These are phyloP conservation scores for Gasterosteus nipponicus DNA, from an alignment of 2,113 vertebrate species.

Conservation along the genomic window DNA sequence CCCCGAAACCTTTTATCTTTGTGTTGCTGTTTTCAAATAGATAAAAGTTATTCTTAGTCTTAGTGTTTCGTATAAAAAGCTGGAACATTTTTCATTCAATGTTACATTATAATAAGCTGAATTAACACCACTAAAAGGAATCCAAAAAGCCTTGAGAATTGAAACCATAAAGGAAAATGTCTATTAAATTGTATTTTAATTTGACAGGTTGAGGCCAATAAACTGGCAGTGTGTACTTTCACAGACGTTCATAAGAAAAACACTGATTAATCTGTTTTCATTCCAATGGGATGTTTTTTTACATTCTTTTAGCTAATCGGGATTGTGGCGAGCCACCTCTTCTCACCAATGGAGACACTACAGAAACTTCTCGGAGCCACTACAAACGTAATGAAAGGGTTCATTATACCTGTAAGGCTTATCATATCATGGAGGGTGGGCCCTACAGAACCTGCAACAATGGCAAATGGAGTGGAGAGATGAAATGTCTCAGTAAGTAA, in stretches of 20 bases:
- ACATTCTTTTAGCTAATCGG: not conserved
- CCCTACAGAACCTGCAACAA: constrained; percentile 37
- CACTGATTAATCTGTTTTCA: not conserved
- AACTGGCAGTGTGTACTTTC: not conserved
- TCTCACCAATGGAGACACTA: constrained; percentile 39
- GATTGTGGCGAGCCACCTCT: not conserved
- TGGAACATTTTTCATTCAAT: not conserved
- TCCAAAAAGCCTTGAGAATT: too few species aligned
- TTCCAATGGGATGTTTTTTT: not conserved
- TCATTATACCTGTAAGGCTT: constrained; percentile 20
- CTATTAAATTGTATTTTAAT: not conserved
- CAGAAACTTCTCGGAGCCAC: fast-evolving
- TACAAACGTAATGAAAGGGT: constrained; percentile 8
- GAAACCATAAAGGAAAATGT: not conserved
- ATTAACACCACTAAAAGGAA: not conserved
- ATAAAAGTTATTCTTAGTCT: not conserved
- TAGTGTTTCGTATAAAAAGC: not conserved
- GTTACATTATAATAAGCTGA: not conserved
- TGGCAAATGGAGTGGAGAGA: constrained; percentile 56
- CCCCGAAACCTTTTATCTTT: not conserved
- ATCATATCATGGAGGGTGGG: not conserved
- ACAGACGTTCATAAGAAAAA: not conserved
- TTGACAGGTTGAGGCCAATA: not conserved
- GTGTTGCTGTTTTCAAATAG: not conserved
- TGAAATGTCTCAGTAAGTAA: constrained; percentile 63